Evolutionary conservation across 2,888 invertebrate species (phyloP).

Genomic region (Autographa gamma): DNA sequence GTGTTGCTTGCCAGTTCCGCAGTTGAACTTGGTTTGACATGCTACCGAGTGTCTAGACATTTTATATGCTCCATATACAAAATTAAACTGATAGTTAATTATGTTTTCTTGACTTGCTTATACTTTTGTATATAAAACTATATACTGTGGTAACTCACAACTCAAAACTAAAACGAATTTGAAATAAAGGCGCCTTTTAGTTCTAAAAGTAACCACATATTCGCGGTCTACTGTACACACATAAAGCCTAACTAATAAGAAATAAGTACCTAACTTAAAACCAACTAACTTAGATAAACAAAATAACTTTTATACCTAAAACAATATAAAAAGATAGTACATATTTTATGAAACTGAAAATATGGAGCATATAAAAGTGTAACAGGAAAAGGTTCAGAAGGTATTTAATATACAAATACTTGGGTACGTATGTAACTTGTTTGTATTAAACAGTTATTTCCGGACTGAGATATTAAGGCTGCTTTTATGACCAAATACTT

Average conservation of each 20-base stretch:
- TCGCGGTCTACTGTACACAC: too few relatives aligned
- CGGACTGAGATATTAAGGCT: conserved; percentile 15
- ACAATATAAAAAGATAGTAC: conserved; percentile 20
- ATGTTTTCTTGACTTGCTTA: too few relatives aligned
- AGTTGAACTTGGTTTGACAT: too few relatives aligned
- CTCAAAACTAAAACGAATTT: too few relatives aligned
- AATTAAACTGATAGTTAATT: too few relatives aligned
- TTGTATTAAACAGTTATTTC: conserved; percentile 26
- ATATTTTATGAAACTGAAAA: conserved; percentile 2
- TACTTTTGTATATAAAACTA: too few relatives aligned
- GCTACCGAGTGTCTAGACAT: too few relatives aligned
- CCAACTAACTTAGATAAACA: background rate
- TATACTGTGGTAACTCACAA: too few relatives aligned
- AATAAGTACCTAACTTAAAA: background rate
- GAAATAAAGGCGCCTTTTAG: too few relatives aligned
- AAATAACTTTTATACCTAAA: background rate
- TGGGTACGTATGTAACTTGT: conserved; percentile 15
- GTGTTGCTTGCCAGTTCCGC: too few relatives aligned
- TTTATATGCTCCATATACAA: too few relatives aligned
- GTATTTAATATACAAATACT: conserved; percentile 47
- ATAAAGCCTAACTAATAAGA: background rate
- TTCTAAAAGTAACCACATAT: too few relatives aligned
- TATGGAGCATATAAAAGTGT: conserved; percentile 8
- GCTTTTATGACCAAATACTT: conserved; percentile 31
- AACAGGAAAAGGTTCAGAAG: conserved; percentile 16